Percentiles rank a stretch among this genome's conserved stretches.
Conservation (phyloP, 2,797 vertebrate species). For the Garrulus glandarius region DNA sequence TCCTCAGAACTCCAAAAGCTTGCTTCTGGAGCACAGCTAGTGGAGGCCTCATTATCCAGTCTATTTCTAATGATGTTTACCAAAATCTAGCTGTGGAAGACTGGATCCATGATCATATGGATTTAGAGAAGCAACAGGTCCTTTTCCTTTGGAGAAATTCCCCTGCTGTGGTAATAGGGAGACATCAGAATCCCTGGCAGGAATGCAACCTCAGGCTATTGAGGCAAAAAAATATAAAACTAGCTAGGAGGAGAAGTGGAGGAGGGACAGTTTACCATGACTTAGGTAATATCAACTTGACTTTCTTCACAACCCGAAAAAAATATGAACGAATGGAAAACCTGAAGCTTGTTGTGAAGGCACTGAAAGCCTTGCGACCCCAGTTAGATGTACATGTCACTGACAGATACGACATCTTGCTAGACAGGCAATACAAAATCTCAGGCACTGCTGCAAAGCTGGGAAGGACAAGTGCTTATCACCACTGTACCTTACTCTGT, state of each 20-base stretch:
- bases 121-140: slow-evolving; percentile 76
- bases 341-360: slow-evolving; percentile 83
- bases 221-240: slow-evolving; percentile 77
- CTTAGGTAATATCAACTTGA: slow-evolving; percentile 92
- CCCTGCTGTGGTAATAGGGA: slow-evolving; percentile 88
- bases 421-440: slow-evolving; percentile 86
- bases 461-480: slow-evolving; percentile 87
- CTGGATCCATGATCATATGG: slow-evolving; percentile 89
- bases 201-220: slow-evolving; percentile 86
- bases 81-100: slow-evolving; percentile 93
- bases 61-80: slow-evolving; percentile 83
- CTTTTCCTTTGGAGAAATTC: slow-evolving; percentile 90
- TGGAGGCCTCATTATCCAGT: slow-evolving; percentile 80
- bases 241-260: slow-evolving; percentile 90
- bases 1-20: slow-evolving; percentile 43
- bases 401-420: slow-evolving; percentile 86
- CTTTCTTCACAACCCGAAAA: slow-evolving; percentile 89
- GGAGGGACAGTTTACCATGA: slow-evolving; percentile 95
- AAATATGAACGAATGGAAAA: slow-evolving; percentile 87
- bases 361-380: slow-evolving; percentile 79
- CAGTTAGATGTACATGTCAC: slow-evolving; percentile 82
- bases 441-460: slow-evolving; percentile 93
- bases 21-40: slow-evolving; percentile 62
- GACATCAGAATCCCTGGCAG: slow-evolving; percentile 95
- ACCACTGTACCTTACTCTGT: slow-evolving; percentile 92